Evolutionary conservation across 2,888 invertebrate species (phyloP), one percentile per base, ranked within the genome.

Genomic region (Diploptera punctata): DNA sequence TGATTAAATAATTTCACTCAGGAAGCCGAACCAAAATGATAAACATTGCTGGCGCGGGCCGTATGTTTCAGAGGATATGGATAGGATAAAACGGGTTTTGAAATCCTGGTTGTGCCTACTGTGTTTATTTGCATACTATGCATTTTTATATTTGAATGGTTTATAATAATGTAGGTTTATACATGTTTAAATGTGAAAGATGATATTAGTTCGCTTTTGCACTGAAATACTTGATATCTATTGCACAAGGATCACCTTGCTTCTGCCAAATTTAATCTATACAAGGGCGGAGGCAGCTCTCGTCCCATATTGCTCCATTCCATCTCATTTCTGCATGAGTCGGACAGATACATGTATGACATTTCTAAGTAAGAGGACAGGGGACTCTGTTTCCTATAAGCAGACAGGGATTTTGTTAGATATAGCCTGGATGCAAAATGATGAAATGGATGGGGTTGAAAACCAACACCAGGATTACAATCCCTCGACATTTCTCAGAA

Each of bases 231-330:
- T 10, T 29, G 47, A 26, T 44, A 26, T 65, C 44, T 47, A 29
- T 57, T 44, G 65, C 26, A 29, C 44, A 4, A 24, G 65, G 65
- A 65, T 65, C 65, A 47, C 65, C 65, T 65, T 44, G 65, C 65
- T 47, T 29, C 70, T 74, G 74, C 71, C 74, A 74, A 71, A 74
- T 74, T 68, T 74, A 74, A 74, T 74, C 74, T 71, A 70, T 68
- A 68, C 60, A 61, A 70, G 52, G 70, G 38, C 31, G 70, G 65
- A 33, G 57, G 29, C 43, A 62, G 52, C 3, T 13, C 52, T 52
- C 52, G 24, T 57, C 21, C 29, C 57, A 24, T 57, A 57, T 57
- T 57, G 57, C 57, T 57, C 57, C n/a, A n/a, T n/a, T n/a, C n/a
- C n/a, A n/a, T n/a, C 54, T 26, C 43, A 13, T 47, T 65, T 18